A percentile compares a stretch with the other conserved stretches of the same genome.
These are phyloP conservation scores for Drosophila erecta DNA, from an alignment of 1,140 invertebrate genomes.

Conservation along the genomic window DNA sequence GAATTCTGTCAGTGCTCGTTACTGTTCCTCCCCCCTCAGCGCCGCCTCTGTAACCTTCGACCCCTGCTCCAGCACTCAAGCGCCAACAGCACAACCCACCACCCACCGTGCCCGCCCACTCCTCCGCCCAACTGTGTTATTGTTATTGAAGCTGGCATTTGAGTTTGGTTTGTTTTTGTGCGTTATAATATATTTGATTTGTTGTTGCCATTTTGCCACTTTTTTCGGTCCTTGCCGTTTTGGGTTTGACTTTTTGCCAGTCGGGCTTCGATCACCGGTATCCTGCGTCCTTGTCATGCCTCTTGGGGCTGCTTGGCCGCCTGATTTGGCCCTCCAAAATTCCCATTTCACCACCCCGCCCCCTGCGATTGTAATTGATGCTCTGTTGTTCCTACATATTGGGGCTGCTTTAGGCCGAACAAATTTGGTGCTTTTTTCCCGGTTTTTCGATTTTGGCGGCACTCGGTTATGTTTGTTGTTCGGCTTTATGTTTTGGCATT, in stretches of 20 bases:
- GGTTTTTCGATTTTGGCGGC: constrained; percentile 20
- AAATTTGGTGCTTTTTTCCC: constrained; percentile 2
- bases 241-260: constrained; percentile 72
- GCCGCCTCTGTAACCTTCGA: constrained; percentile 4
- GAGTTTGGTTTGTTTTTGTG: constrained; percentile 79
- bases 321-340: not conserved
- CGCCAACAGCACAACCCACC: not conserved
- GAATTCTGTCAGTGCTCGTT: constrained; percentile 68
- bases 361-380: constrained; percentile 45
- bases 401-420: constrained; percentile 39
- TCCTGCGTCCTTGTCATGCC: constrained; percentile 42
- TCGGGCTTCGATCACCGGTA: constrained; percentile 62
- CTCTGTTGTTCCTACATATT: constrained; percentile 34
- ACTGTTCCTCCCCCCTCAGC: constrained; percentile 12
- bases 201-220: constrained; percentile 68
- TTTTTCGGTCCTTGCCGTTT: constrained; percentile 46
- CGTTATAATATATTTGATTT: constrained; percentile 82
- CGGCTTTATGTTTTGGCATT: constrained; percentile 82
- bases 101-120: constrained; percentile 1
- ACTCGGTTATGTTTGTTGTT: constrained; percentile 70
- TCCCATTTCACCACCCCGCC: not conserved
- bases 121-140: constrained; percentile 53
- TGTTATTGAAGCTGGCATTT: constrained; percentile 78
- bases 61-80: not conserved
- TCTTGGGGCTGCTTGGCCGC: constrained; percentile 23